These are phyloP conservation scores for Prionailurus viverrinus DNA, from an alignment of 2,113 vertebrate genomes.

Conservation along the genomic window DNA sequence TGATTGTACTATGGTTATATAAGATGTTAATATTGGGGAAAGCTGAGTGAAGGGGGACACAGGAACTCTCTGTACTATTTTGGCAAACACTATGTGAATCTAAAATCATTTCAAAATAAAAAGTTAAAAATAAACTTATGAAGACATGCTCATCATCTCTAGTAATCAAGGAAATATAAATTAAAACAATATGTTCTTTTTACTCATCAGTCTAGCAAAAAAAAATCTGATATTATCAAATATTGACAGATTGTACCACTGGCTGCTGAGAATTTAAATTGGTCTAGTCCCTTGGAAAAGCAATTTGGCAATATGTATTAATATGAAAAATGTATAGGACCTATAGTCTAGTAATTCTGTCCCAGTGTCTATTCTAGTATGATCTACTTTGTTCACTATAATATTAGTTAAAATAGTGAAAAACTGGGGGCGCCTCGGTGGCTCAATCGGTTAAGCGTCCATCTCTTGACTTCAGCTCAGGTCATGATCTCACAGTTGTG, in stretches of 20 bases:
- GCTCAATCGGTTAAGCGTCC: too few species aligned
- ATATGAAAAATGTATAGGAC: background rate
- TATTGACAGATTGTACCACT: constrained; percentile 9
- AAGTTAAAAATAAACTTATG: constrained; percentile 17
- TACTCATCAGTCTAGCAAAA: background rate
- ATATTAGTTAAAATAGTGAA: background rate
- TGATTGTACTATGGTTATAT: background rate
- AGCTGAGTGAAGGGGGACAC: background rate
- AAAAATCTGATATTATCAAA: background rate
- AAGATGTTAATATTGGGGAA: background rate
- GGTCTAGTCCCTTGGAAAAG: background rate
- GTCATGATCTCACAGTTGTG: too few species aligned
- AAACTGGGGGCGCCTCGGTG: background rate
- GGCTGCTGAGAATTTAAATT: background rate
- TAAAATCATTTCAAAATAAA: constrained; percentile 33
- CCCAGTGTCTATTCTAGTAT: background rate
- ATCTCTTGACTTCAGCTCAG: too few species aligned
- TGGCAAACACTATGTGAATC: background rate
- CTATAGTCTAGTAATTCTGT: background rate
- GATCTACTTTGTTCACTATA: background rate
- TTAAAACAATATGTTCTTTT: background rate
- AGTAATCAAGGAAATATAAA: background rate
- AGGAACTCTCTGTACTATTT: background rate
- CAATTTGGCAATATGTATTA: background rate
- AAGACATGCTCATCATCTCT: background rate